These are phyloP conservation scores for Malacosoma neustria DNA, from an alignment of 2,888 invertebrate species.

Conservation along the genomic window DNA sequence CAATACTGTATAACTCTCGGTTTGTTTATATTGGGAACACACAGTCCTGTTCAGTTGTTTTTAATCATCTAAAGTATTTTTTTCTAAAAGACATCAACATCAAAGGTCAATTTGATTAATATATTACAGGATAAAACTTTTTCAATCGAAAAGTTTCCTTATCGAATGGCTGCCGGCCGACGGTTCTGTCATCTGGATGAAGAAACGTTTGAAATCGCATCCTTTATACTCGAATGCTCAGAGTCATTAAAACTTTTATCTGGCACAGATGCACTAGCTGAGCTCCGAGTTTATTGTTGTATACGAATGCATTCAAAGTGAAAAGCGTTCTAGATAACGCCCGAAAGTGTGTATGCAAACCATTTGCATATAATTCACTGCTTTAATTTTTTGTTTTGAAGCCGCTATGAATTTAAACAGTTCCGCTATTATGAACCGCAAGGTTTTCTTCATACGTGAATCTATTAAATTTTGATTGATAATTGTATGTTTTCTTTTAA, in stretches of 20 bases:
- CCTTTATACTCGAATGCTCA: conserved; percentile 38
- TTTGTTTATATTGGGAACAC: no score
- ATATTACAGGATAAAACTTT: conserved; percentile 24
- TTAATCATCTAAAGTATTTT: no score
- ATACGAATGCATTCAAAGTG: conserved; percentile 36
- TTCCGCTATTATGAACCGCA: no score
- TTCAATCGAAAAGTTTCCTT: conserved; percentile 43
- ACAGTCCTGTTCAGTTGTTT: no score
- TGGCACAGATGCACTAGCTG: conserved; percentile 40
- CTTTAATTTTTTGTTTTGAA: background rate
- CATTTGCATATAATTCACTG: conserved; percentile 13
- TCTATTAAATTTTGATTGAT: no score
- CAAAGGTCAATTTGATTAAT: conserved; percentile 22
- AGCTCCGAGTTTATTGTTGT: conserved; percentile 35
- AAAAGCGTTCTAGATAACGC: conserved; percentile 36
- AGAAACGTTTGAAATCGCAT: conserved; percentile 29
- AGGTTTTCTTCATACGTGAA: no score
- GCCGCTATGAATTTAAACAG: background rate
- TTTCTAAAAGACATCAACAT: background rate
- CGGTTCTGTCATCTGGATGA: conserved; percentile 31
- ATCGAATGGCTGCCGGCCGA: conserved; percentile 34
- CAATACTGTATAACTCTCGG: no score
- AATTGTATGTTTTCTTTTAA: no score
- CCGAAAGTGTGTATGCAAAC: conserved; percentile 29
- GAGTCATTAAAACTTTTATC: conserved; percentile 56